Base-by-base conservation (phyloP, 2,888 invertebrate genomes). In the Pachycephus smyrnensis region DNA sequence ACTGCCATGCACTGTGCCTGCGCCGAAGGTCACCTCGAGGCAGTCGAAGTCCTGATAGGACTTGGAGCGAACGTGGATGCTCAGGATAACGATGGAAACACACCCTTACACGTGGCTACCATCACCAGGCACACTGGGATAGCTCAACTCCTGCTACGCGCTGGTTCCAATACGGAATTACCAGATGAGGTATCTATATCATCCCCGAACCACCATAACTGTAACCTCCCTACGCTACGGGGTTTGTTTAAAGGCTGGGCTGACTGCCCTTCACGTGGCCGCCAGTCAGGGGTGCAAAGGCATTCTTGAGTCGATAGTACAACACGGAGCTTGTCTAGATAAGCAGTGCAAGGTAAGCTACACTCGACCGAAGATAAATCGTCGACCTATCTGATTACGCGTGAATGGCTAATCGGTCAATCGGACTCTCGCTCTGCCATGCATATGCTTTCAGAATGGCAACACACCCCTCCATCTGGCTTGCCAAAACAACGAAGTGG, bases 381-480 rank as follows among this genome's bases (percentile, higher is more conserved):
- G 6, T 40, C 40, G 40, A 15, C 1, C 40, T 40, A 15, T 40
- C 15, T 15, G 6, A 15, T 11, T 69, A 30, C 3, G 30, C 40
- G 40, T 15, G 0, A 69, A 69, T 15, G 4, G 12, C 1, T 69
- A 69, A 32, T 77, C 36, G 77, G 12, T 23, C 55, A 11, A 11
- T 36, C 73, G 31, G 11, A 15, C 37, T 23, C 68, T 35, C 30
- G n/a, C 30, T 35, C n/a, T 78, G 55, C 69, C 69, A 1, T 32
- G 32, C 69, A 3, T 12, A n/a, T 69, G 37, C 68, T 82, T 90
- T 30, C 88, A 95, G 94, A 93, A 93, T 82, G 95, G 95, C 0
- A 94, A 95, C 81, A 95, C 96, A 36, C 94, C 96, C 0, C 92
- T 97, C 55, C 96, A 96, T 91, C 93, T 96, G 80, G 95, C 96